These are phyloP conservation scores for Magallana angulata DNA, from an alignment of 1,140 invertebrate genomes.

Conservation along the genomic window DNA sequence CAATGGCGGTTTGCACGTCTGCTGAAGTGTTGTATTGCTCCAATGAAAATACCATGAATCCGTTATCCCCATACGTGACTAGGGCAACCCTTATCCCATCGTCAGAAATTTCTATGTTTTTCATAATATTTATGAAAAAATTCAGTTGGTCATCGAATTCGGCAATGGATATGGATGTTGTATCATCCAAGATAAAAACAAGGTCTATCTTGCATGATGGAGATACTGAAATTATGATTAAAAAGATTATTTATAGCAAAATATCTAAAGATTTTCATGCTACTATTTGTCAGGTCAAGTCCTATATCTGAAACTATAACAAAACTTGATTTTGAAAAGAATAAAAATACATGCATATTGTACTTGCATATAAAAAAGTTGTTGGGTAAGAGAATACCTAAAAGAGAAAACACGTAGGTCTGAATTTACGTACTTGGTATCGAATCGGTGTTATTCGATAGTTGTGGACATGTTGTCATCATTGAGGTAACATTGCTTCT, in stretches of 20 bases:
- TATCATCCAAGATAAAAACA: not conserved
- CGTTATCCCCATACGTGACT: not conserved
- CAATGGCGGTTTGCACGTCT: not conserved
- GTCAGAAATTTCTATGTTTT: not conserved
- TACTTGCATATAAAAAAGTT: too few relatives aligned
- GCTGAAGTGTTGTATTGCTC: not conserved
- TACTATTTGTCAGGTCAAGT: too few relatives aligned
- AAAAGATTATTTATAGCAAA: too few relatives aligned
- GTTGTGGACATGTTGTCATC: not conserved
- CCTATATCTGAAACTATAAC: too few relatives aligned
- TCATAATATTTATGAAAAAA: not conserved
- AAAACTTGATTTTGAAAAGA: too few relatives aligned
- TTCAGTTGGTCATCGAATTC: not conserved
- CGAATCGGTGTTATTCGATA: not conserved
- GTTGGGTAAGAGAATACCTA: too few relatives aligned
- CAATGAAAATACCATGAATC: constrained; percentile 11
- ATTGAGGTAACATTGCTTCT: not conserved
- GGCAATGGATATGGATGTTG: not conserved
- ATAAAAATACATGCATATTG: too few relatives aligned
- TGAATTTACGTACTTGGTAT: not conserved
- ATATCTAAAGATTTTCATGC: too few relatives aligned
- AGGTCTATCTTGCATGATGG: not conserved
- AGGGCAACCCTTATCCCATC: not conserved
- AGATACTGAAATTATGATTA: not conserved
- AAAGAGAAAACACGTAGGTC: too few relatives aligned